Conservation (phyloP, 2,797 vertebrate species). For the Acrossocheilus wenchowensis region DNA sequence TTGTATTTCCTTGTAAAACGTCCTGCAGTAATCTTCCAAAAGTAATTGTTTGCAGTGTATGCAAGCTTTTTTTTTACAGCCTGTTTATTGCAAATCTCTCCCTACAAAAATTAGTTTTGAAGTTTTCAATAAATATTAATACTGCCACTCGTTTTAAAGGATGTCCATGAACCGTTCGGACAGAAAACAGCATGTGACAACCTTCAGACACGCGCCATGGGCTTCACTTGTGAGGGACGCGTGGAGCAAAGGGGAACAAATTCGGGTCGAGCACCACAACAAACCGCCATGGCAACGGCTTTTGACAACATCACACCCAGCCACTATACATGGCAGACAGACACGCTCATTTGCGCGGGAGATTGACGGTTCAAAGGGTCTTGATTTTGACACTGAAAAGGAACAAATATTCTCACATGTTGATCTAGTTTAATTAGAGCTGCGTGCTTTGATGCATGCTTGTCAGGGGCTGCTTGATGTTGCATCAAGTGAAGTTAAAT, state of each 20-base stretch:
- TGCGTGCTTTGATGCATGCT: constrained; percentile 62
- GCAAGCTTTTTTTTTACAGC: background rate
- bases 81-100: background rate
- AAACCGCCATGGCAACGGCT: constrained; percentile 59
- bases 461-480: constrained; percentile 60
- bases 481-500: constrained; percentile 72
- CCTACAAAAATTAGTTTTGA: background rate
- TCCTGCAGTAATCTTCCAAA: background rate
- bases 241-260: constrained; percentile 72
- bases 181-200: constrained; percentile 51
- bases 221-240: constrained; percentile 37
- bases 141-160: constrained; percentile 10
- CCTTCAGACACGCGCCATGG: constrained; percentile 47
- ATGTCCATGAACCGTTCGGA: constrained; percentile 19
- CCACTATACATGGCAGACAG: constrained; percentile 71
- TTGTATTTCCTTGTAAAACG: background rate
- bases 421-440: constrained; percentile 74
- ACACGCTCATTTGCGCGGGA: constrained; percentile 71
- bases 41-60: background rate
- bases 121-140: constrained; percentile 11
- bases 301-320: constrained; percentile 48
- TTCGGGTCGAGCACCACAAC: constrained; percentile 56
- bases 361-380: constrained; percentile 78
- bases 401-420: constrained; percentile 71
- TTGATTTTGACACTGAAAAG: constrained; percentile 70